Evolutionary conservation across 2,113 vertebrate genomes (phyloP), one percentile per base, ranked within the genome.

Genomic region (Microtus pennsylvanicus): DNA sequence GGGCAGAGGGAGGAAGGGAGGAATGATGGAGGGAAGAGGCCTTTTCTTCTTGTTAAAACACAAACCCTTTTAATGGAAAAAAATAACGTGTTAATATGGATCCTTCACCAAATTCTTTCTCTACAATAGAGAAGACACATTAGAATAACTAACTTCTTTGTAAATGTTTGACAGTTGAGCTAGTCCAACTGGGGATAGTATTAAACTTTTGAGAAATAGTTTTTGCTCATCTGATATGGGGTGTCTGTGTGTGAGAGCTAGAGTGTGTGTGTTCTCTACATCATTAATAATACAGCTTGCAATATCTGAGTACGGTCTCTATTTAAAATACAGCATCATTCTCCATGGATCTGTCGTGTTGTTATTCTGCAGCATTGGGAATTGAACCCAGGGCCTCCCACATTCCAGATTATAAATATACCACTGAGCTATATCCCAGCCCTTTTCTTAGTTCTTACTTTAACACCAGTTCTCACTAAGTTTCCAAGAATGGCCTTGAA

Each of bases 131-230:
- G 14, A 85, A 14, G 42, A 58, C 65, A 82, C 50, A 80, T 72
- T 76, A 21, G 61, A 19, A 67, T 87, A 74, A 93, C 50, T 87
- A 30, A 7, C 77, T 95, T 86, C 10, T 88, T 93, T 93, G 11
- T 3, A 14, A 94, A 78, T 75, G 14, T 12, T 19, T 81, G 13
- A 17, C 76, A 82, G 76, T 77, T 94, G 33, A 81, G 2, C n/a
- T 85, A 35, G 30, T 52, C 86, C 4, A 82, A 28, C 38, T 72
- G n/a, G 24, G 24, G 8, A 58, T 30, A 55, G 35, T 5, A 83
- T 58, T 78, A 30, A 70, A 82, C 28, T 61, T 83, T 42, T 76
- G 11, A 83, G 16, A 9, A 67, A 42, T 55, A 4, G 87, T 93
- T 94, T 22, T 1, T 86, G 14, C 2, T 74, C 93, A 0, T 63